Percentiles rank a stretch among this genome's conserved stretches.
phyloP scores from a whole-genome alignment of 1,140 invertebrate species.

The Babylonia areolata region DNA sequence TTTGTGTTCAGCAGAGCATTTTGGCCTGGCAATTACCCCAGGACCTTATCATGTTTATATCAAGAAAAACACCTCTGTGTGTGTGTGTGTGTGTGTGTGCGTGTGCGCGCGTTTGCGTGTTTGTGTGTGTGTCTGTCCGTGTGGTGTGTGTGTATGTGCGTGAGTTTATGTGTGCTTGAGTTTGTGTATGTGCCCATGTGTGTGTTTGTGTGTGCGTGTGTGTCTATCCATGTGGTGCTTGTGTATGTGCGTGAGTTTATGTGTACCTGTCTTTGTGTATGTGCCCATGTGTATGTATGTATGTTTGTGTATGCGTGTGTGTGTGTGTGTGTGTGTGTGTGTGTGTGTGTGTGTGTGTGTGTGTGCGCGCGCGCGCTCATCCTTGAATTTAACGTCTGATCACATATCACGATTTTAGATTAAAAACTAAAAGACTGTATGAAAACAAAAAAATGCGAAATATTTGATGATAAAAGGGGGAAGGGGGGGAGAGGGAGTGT shows the following conservation, averaged over 20 bases:
- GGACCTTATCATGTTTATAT: no score
- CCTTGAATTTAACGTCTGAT: neutral
- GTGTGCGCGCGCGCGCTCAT: neutral
- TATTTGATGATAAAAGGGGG: neutral
- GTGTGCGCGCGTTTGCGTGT: no score
- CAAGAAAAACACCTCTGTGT: no score
- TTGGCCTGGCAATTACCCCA: neutral
- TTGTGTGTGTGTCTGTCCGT: constrained; percentile 3
- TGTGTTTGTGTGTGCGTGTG: neutral
- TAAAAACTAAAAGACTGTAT: neutral
- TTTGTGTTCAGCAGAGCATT: neutral
- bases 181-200: neutral
- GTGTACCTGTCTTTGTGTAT: neutral
- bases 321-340: constrained; percentile 4
- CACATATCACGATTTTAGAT: neutral
- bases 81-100: no score
- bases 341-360: constrained; percentile 2
- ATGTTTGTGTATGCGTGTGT: neutral
- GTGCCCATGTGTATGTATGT: constrained; percentile 2
- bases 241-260: neutral
- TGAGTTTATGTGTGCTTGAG: neutral
- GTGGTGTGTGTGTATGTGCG: neutral
- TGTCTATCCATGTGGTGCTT: neutral
- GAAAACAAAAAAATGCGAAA: neutral
- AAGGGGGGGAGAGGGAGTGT: neutral